Evolutionary conservation across 2,888 invertebrate genomes (phyloP).

Genomic region (Agrotis exclamationis): DNA sequence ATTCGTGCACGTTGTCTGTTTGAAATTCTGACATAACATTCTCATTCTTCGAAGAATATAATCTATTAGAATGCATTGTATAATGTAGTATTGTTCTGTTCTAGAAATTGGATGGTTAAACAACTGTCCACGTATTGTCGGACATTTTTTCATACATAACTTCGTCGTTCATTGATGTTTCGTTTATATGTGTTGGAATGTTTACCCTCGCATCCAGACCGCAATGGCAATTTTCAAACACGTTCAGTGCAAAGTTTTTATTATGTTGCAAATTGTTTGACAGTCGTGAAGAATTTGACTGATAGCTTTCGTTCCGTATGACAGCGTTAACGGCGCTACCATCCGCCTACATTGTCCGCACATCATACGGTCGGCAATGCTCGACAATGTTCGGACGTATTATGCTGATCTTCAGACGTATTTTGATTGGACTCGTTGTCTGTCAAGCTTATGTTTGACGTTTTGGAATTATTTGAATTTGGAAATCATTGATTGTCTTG

Average conservation of each 20-base stretch:
- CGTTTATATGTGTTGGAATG: not conserved
- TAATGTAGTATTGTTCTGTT: slow-evolving; percentile 54
- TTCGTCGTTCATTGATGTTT: not conserved
- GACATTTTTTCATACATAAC: not conserved
- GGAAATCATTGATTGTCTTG: not conserved
- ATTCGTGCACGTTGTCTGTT: slow-evolving; percentile 36
- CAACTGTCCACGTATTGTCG: slow-evolving; percentile 7
- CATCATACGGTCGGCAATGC: slow-evolving; percentile 64
- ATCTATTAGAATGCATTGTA: slow-evolving; percentile 44
- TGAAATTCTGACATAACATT: slow-evolving; percentile 41
- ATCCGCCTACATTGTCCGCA: slow-evolving; percentile 71
- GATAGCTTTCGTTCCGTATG: slow-evolving; percentile 83
- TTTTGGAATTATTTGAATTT: slow-evolving; percentile 18
- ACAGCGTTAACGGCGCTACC: slow-evolving; percentile 73
- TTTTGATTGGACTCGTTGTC: slow-evolving; percentile 47
- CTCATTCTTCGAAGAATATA: slow-evolving; percentile 30
- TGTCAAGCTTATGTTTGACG: slow-evolving; percentile 46
- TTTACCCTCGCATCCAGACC: slow-evolving; percentile 2
- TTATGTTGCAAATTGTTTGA: slow-evolving; percentile 85
- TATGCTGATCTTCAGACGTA: slow-evolving; percentile 60
- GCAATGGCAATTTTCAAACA: slow-evolving; percentile 42
- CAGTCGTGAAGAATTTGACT: slow-evolving; percentile 86
- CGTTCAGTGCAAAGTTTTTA: slow-evolving; percentile 66
- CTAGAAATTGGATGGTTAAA: slow-evolving; percentile 37
- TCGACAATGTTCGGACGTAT: slow-evolving; percentile 51